Evolutionary conservation across 53 echinoderm and acorn worm species (phyloP).

Genomic region (Arbacia lixula): DNA sequence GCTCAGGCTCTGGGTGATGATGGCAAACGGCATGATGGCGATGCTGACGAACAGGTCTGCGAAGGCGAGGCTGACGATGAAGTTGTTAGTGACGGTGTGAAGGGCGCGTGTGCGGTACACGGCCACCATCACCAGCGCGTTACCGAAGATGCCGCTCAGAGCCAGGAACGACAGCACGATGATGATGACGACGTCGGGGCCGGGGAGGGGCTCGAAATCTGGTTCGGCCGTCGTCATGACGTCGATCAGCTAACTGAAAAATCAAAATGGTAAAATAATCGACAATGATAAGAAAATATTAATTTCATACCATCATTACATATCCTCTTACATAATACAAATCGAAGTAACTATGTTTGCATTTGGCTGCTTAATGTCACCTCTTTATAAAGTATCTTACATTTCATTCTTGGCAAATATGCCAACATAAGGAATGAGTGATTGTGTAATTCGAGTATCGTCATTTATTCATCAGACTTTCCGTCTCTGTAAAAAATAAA

Average conservation of each 20-base stretch:
- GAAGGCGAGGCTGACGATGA: constrained; percentile 71
- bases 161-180: constrained; percentile 39
- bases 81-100: constrained; percentile 70
- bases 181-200: constrained; percentile 26
- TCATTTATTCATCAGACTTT: no score
- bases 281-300: no score
- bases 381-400: not conserved
- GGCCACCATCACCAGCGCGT: constrained; percentile 52
- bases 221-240: no score
- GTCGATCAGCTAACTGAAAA: no score
- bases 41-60: constrained; percentile 66
- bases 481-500: no score
- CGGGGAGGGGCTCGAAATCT: not conserved
- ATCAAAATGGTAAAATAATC: no score
- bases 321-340: no score
- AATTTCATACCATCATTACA: no score
- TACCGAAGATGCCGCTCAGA: constrained; percentile 49
- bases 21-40: constrained; percentile 67
- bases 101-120: constrained; percentile 45
- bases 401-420: not conserved
- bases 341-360: no score
- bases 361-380: no score
- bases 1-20: constrained; percentile 26
- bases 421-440: no score
- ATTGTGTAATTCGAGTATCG: no score